phyloP scores from a whole-genome alignment of 2,888 invertebrate species.

The Serripes groenlandicus region DNA sequence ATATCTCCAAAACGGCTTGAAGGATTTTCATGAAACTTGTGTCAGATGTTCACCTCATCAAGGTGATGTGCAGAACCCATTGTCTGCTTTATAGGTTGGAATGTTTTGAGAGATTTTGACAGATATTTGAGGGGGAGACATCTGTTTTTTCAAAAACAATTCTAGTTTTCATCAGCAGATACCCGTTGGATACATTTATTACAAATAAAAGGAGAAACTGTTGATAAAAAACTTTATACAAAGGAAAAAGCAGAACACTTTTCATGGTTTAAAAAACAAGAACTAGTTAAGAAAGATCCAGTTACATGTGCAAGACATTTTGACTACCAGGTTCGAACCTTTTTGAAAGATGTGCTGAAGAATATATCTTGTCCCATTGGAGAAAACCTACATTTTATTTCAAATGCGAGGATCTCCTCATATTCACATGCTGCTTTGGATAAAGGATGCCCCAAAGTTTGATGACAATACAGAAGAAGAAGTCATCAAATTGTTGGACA shows the following conservation, averaged over 20 bases:
- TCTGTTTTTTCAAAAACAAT: too few species aligned
- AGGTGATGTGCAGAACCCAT: too few species aligned
- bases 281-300: conserved; percentile 26
- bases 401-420: conserved; percentile 26
- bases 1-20: too few species aligned
- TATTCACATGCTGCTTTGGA: conserved; percentile 31
- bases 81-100: too few species aligned
- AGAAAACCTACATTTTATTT: background rate
- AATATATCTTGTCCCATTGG: background rate
- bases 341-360: conserved; percentile 6
- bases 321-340: conserved; percentile 4
- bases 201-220: background rate
- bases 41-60: too few species aligned
- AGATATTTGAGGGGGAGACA: too few species aligned
- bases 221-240: background rate
- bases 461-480: background rate
- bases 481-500: conserved; percentile 22
- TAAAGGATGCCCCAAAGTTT: conserved; percentile 18
- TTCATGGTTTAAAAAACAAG: background rate
- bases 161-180: conserved; percentile 12
- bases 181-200: background rate
- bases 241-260: background rate
- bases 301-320: conserved; percentile 36
- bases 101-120: too few species aligned
- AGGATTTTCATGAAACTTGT: too few species aligned